These are phyloP conservation scores for Eupithecia subfuscata DNA, from an alignment of 2,888 invertebrate genomes.

Conservation along the genomic window DNA sequence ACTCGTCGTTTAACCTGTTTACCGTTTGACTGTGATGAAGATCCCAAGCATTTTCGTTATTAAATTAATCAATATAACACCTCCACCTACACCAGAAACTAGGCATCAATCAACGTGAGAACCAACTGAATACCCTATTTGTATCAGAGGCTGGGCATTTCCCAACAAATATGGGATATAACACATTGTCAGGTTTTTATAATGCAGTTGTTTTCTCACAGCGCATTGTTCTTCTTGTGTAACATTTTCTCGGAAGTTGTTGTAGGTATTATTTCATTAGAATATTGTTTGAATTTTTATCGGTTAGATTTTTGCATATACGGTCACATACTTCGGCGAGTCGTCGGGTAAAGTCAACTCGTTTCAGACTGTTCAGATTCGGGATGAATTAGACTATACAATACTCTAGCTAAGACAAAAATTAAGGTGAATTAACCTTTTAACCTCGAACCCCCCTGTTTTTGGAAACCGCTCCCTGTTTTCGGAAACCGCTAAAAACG, in stretches of 20 bases:
- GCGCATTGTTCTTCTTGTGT: slow-evolving; percentile 31
- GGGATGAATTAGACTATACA: background rate
- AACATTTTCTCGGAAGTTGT: slow-evolving; percentile 23
- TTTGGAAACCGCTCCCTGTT: too few species aligned
- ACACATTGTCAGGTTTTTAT: slow-evolving; percentile 56
- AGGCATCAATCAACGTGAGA: slow-evolving; percentile 11
- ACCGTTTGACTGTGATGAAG: too few species aligned
- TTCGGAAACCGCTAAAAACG: too few species aligned
- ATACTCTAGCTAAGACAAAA: background rate
- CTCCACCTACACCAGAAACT: background rate
- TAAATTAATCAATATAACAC: background rate
- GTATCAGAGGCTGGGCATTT: slow-evolving; percentile 16
- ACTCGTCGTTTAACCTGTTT: too few species aligned
- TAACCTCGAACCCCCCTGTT: too few species aligned
- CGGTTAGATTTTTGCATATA: background rate
- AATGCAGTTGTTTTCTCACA: slow-evolving; percentile 46
- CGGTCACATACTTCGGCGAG: background rate
- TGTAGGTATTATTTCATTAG: background rate
- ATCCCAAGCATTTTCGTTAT: background rate
- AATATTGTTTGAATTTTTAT: background rate
- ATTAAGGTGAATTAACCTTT: background rate
- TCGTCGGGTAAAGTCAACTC: background rate
- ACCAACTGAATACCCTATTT: slow-evolving; percentile 6
- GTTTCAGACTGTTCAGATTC: background rate
- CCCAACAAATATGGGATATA: slow-evolving; percentile 35